Evolutionary conservation across 2,797 vertebrate species (phyloP), one percentile per base, ranked within the genome.

Genomic region (Nothura maculosa): DNA sequence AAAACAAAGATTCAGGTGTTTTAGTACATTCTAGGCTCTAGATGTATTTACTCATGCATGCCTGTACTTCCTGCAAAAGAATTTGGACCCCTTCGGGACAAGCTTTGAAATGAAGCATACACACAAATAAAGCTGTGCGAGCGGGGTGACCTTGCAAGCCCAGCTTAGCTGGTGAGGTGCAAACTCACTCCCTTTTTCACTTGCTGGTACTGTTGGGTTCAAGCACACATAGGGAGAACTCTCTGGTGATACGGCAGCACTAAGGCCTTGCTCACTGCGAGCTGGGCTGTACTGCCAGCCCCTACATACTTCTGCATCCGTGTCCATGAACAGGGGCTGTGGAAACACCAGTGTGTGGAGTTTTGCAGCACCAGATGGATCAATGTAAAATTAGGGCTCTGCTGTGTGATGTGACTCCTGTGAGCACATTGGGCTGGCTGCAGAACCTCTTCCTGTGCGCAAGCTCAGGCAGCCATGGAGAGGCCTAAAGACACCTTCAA

Each of bases 361-460:
- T 64, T 70, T 77, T 74, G 36, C 34, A 47, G 45, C 40, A 16
- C 7, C 45, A 54, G 57, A 87, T n/a, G 22, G 36, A 12, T 14
- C 54, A 47, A 27, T 61, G 21, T 55, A 50, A 82, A 61, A 47
- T 15, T 13, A 81, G 57, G 48, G 45, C 64, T 32, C 45, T 48
- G 28, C 7, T 61, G 5, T 67, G 28, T 0, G 7, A 85, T 48
- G 34, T 61, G 54, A 19, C 10, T 45, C 61, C n/a, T 10, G 17
- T 10, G 21, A 38, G 20, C 30, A 85, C 5, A 22, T 4, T 2
- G 1, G 25, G 18, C 57, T 50, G 61, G 13, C 25, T 1, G 1
- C 45, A 80, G 19, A 58, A 27, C 0, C 67, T 70, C 18, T 55
- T n/a, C 68, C 36, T 64, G 52, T 81, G 81, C 75, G 57, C 25